These are phyloP conservation scores for Guaruba guarouba DNA, from an alignment of 2,113 vertebrate species.

Conservation along the genomic window DNA sequence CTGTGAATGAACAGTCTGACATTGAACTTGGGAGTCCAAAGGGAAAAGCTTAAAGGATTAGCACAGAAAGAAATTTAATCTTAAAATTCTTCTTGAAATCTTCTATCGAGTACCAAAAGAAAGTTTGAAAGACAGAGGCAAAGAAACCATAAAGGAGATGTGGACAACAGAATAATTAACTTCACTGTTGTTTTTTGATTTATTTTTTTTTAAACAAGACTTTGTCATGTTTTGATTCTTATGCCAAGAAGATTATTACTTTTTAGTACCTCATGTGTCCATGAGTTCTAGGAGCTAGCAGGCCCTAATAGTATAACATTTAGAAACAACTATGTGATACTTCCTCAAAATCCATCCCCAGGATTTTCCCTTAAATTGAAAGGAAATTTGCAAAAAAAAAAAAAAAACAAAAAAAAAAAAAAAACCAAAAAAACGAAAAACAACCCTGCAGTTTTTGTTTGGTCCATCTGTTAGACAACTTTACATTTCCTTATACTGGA, in stretches of 20 bases:
- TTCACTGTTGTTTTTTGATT: background rate
- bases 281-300: background rate
- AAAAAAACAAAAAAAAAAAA: background rate
- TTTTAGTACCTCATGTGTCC: background rate
- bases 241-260: background rate
- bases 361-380: background rate
- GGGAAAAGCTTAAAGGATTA: constrained; percentile 33
- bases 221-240: background rate
- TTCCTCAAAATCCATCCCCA: background rate
- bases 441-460: background rate
- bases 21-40: background rate
- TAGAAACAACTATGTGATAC: background rate
- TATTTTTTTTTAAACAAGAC: background rate
- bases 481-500: background rate
- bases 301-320: background rate
- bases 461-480: background rate
- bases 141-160: background rate
- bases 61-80: background rate
- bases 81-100: constrained; percentile 13
- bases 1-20: background rate
- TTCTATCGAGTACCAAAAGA: background rate
- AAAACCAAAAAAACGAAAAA: background rate
- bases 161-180: background rate
- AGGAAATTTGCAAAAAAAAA: background rate
- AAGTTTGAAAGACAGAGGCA: background rate